These are phyloP conservation scores for Turritopsis dohrnii DNA, from an alignment of 30 jellyfish, hydroid and myxozoan species.

Conservation along the genomic window DNA sequence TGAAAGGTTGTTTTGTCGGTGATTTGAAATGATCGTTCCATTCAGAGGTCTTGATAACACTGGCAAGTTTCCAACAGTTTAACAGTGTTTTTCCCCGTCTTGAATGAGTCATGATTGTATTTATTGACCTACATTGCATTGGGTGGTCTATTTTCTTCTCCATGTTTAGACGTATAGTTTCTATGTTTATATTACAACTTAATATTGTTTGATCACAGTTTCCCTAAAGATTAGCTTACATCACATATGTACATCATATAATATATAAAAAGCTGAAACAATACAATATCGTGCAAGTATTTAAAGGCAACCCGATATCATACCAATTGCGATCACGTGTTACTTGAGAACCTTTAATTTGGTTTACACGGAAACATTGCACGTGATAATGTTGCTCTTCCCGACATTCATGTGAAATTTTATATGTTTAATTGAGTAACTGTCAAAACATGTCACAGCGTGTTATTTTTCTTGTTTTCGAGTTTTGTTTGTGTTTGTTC, in stretches of 20 bases:
- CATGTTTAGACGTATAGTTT: background rate
- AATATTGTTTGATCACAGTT: background rate
- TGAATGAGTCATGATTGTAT: background rate
- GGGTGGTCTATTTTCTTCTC: background rate
- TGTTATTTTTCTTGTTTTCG: background rate
- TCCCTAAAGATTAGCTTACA: background rate
- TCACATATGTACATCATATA: too few species aligned
- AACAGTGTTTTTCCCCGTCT: background rate
- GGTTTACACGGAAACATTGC: background rate
- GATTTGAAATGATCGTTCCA: too few species aligned
- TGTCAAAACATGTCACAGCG: background rate
- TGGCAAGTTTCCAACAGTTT: background rate
- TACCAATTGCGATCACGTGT: background rate
- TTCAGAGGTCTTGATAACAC: background rate
- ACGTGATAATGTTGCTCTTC: background rate
- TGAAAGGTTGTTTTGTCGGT: too few species aligned
- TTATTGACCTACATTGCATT: background rate
- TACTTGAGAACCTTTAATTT: background rate
- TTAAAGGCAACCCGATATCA: background rate
- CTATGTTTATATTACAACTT: background rate
- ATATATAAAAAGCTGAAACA: background rate
- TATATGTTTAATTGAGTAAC: background rate
- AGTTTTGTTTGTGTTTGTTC: background rate
- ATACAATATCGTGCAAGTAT: background rate
- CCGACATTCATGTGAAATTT: background rate